Evolutionary conservation across 2,888 invertebrate genomes (phyloP), one percentile per base, ranked within the genome.

Genomic region (Himalopsyche japonica): DNA sequence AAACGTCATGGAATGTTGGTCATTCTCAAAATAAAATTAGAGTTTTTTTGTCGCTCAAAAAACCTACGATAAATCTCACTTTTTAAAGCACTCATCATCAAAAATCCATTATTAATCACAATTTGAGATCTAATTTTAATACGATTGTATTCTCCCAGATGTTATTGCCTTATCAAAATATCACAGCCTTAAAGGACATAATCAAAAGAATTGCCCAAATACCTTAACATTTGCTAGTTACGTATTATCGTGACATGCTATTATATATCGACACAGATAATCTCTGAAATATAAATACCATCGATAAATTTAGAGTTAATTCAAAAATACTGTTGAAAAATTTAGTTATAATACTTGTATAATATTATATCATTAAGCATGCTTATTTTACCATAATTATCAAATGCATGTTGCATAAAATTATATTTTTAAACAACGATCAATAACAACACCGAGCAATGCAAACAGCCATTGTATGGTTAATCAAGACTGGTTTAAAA

Each of bases 121-220:
- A 89, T 89, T 90, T 91, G 92, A 92, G 92, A 91, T 92, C 91
- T 89, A 84, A 82, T 85, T 70, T 84, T 82, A 82, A 80, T 83
- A 57, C 57, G 20, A 57, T 57, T 57, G 84, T 88, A 88, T 89
- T 88, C 90, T 90, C 90, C 91, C 91, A 90, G 91, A 90, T 91
- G 90, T 91, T 90, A 89, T 83, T 34, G 49, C 81, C 83, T 85
- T 85, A 84, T 57, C 80, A 82, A 77, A 83, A 85, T 80, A 86
- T 86, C 86, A 85, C 84, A 85, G 85, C 82, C 86, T 57, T 57
- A 82, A 80, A 77, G 76, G 47, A 64, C 76, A 57, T 80, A 82
- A 77, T 82, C 85, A 81, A 70, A 81, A 70, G 43, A 81, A 81
- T 37, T 34, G 20, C 10, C 57, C 57, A 57, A 57, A 57, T 57